Conservation (phyloP, 2,113 vertebrate genomes). For the Hydrolagus affinis region DNA sequence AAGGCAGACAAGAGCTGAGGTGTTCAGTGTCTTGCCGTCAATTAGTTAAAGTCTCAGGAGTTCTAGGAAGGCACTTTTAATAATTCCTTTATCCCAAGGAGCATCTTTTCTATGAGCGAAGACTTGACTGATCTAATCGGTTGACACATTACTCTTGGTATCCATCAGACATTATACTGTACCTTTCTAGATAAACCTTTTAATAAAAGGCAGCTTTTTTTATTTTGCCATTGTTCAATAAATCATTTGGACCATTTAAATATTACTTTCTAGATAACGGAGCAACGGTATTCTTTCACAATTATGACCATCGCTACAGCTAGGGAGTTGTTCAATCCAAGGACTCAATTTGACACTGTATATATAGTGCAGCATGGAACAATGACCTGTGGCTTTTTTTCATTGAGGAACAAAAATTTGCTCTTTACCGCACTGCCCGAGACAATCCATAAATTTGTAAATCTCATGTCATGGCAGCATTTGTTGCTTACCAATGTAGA, state of each 20-base stretch:
- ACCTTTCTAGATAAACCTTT: neutral
- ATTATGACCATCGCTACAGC: neutral
- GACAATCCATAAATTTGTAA: too few relatives aligned
- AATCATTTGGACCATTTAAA: neutral
- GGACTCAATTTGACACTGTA: too few relatives aligned
- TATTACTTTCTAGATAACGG: neutral
- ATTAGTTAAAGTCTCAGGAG: constrained; percentile 27
- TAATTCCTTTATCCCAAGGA: neutral
- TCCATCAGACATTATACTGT: too few relatives aligned
- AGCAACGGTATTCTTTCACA: neutral
- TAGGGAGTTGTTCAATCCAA: too few relatives aligned
- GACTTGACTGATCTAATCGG: neutral
- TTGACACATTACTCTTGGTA: neutral
- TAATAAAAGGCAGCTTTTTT: constrained; percentile 5
- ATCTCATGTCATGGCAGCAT: too few relatives aligned
- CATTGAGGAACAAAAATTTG: too few relatives aligned
- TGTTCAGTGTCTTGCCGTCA: neutral
- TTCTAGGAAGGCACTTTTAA: constrained; percentile 11
- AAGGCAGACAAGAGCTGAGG: neutral
- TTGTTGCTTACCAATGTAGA: too few relatives aligned
- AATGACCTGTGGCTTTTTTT: too few relatives aligned
- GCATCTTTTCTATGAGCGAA: neutral
- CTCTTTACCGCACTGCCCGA: too few relatives aligned
- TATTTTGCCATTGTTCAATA: neutral
- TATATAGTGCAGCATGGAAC: too few relatives aligned